These are phyloP conservation scores for Drosophila arawakana DNA, from an alignment of 1,140 invertebrate species.

Conservation along the genomic window DNA sequence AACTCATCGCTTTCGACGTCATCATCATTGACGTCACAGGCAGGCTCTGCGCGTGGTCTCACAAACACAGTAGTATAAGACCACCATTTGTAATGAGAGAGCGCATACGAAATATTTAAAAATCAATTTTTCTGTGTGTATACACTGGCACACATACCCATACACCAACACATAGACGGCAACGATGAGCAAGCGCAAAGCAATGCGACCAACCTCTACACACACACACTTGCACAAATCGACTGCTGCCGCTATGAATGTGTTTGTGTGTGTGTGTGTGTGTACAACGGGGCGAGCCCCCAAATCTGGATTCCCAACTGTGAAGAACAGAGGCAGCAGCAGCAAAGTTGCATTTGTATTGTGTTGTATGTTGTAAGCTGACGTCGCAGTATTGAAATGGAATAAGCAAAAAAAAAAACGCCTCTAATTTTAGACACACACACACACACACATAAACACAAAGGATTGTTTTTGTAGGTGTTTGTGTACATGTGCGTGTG, in stretches of 20 bases:
- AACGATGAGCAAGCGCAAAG: constrained; percentile 64
- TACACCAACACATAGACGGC: background rate
- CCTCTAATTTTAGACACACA: constrained; percentile 15
- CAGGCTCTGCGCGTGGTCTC: constrained; percentile 37
- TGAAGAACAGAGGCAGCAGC: constrained; percentile 14
- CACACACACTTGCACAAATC: constrained; percentile 5
- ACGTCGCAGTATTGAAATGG: constrained; percentile 26
- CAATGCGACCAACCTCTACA: constrained; percentile 35
- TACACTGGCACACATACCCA: constrained; percentile 21
- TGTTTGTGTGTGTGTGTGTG: constrained; percentile 13
- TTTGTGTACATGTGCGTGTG: background rate
- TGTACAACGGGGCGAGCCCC: constrained; percentile 72
- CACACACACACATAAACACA: constrained; percentile 2
- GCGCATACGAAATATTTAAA: constrained; percentile 18
- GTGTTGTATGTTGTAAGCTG: constrained; percentile 16
- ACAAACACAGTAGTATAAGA: constrained; percentile 30
- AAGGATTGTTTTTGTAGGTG: background rate
- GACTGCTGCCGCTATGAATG: constrained; percentile 8
- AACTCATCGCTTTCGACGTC: constrained; percentile 54
- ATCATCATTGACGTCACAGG: constrained; percentile 76
- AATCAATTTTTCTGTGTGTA: constrained; percentile 74
- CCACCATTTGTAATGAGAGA: constrained; percentile 32
- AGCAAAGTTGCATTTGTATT: background rate
- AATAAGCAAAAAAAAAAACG: constrained; percentile 17
- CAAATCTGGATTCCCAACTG: constrained; percentile 74